phyloP scores from a whole-genome alignment of 2,113 vertebrate species.

The Eleginops maclovinus region DNA sequence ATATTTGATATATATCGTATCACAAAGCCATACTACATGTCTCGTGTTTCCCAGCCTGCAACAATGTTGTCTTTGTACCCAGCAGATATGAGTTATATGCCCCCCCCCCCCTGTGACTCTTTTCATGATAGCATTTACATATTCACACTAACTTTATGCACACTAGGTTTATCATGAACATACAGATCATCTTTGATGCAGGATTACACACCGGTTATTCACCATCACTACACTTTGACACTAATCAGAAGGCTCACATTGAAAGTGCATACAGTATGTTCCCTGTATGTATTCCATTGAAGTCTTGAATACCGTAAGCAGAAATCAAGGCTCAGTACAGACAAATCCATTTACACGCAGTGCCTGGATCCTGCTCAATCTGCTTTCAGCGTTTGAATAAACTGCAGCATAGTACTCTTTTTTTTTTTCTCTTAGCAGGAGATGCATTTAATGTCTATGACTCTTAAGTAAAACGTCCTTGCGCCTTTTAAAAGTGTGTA shows the following conservation, averaged over 20 bases:
- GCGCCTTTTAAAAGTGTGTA: neutral
- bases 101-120: neutral
- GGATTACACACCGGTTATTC: neutral
- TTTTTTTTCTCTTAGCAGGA: neutral
- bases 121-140: conserved; percentile 42
- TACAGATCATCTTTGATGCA: conserved; percentile 3
- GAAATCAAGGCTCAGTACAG: conserved; percentile 25
- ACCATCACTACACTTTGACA: neutral
- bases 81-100: conserved; percentile 26
- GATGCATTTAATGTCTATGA: conserved; percentile 3
- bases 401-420: neutral
- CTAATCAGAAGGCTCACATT: conserved; percentile 11
- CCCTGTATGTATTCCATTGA: neutral
- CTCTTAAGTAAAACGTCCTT: conserved; percentile 17
- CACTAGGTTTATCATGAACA: neutral
- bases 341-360: conserved; percentile 16
- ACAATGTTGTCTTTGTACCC: conserved; percentile 25
- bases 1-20: too few species aligned
- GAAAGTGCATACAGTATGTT: conserved; percentile 1
- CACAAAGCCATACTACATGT: neutral
- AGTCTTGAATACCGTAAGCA: neutral
- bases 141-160: conserved; percentile 10
- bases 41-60: conserved; percentile 4
- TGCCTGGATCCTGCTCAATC: conserved; percentile 1
- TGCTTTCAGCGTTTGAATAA: conserved; percentile 26